Base-by-base conservation (phyloP, 2,113 vertebrate species). In the Chloropsis hardwickii region DNA sequence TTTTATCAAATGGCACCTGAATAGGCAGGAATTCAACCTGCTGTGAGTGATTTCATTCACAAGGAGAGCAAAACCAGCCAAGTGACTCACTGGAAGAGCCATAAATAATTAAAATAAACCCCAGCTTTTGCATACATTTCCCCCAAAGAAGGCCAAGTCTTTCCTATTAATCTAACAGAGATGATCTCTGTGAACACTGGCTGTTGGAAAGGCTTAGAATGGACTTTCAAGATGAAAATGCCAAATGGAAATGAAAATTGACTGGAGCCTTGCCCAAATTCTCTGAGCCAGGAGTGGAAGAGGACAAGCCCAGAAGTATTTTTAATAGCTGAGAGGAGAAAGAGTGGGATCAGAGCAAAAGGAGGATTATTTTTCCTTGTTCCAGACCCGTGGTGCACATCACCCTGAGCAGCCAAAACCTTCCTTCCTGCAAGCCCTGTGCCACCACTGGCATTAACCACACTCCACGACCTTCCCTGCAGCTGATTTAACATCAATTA, bases 191-290 rank as follows among this genome's bases (percentile, higher is more conserved):
- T 2, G 13, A 85, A 71, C 39, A 4, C 1, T 23, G 77, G 5
- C 69, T 92, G 71, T 48, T 37, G 42, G 81, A n/a, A 77, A 42
- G 70, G 66, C 62, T 92, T 7, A 53, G 56, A 11, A 70, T 2
- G 11, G 62, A 35, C 65, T 90, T 81, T 47, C 33, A 51, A 65
- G 94, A 83, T n/a, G 77, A 54, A 92, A 94, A 74, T n/a, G 77
- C 87, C 76, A 92, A 93, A 94, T 37, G 92, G 92, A 94, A 88
- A 96, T 80, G 62, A 84, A 65, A 83, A 91, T 37, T 64, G 90
- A 8, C 45, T 94, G 78, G 84, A 94, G 53, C 66, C 24, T 48
- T 91, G 90, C 82, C 85, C 1, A 0, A 58, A 35, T 14, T 92
- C 51, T 64, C 61, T 10, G 56, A 82, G 86, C 73, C 65, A 89